Conservation (phyloP, 2,113 vertebrate species). For the Oryzias javanicus region DNA sequence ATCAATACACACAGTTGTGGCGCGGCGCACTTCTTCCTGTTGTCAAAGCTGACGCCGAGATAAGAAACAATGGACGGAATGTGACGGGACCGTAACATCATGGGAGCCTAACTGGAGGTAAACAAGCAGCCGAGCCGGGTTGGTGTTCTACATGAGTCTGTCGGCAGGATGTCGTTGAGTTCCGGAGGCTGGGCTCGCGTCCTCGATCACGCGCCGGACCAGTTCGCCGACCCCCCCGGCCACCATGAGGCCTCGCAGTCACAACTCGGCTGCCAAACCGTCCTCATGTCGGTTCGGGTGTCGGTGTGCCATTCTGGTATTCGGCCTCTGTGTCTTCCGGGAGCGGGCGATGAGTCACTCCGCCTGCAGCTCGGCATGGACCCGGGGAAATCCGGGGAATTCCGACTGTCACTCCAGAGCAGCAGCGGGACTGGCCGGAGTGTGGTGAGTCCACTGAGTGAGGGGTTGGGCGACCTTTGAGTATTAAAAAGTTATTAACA, state of each 20-base stretch:
- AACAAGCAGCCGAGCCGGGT: constrained; percentile 15
- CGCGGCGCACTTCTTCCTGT: constrained; percentile 59
- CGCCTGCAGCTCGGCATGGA: constrained; percentile 85
- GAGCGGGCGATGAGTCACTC: constrained; percentile 72
- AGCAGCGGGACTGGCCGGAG: constrained; percentile 61
- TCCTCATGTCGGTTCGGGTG: constrained; percentile 82
- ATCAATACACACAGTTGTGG: constrained; percentile 14
- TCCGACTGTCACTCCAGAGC: constrained; percentile 80
- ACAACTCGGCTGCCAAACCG: constrained; percentile 62
- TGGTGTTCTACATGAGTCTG: constrained; percentile 49
- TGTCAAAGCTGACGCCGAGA: constrained; percentile 13
- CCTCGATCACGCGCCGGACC: constrained; percentile 32
- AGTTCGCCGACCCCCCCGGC: constrained; percentile 32
- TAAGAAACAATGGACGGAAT: not conserved
- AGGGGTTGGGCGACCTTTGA: not conserved
- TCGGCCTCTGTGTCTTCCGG: constrained; percentile 80
- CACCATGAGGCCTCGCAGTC: constrained; percentile 45
- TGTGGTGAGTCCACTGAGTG: constrained; percentile 63
- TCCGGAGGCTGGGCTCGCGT: constrained; percentile 71
- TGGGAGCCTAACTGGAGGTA: constrained; percentile 4
- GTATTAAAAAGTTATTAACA: no score
- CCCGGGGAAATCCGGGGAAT: constrained; percentile 80
- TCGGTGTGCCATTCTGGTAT: constrained; percentile 72
- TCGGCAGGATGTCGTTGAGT: constrained; percentile 72
- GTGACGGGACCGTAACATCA: not conserved